These are phyloP conservation scores for Thunnus maccoyii DNA, from an alignment of 2,113 vertebrate genomes.

Conservation along the genomic window DNA sequence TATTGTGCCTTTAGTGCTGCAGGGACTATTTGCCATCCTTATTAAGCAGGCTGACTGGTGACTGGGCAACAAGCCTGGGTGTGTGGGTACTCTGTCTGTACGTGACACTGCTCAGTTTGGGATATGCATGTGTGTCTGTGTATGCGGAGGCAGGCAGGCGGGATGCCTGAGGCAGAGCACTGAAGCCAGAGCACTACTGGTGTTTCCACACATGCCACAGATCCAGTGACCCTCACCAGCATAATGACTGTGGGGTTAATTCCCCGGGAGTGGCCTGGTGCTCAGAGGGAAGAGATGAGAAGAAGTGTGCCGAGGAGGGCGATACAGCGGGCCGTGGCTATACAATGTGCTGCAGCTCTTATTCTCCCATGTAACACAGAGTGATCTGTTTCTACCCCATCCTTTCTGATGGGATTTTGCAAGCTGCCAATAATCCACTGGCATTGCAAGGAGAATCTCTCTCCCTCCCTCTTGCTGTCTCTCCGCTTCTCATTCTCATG, in stretches of 20 bases:
- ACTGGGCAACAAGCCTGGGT: conserved; percentile 62
- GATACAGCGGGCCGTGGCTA: conserved; percentile 20
- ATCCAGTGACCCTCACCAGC: conserved; percentile 76
- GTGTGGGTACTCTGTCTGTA: conserved; percentile 48
- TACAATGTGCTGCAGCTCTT: conserved; percentile 52
- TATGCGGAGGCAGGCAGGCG: conserved; percentile 20
- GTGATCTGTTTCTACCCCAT: conserved; percentile 68
- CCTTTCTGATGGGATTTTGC: conserved; percentile 77
- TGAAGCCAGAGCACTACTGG: conserved; percentile 62
- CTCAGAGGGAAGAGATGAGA: conserved; percentile 56
- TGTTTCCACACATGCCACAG: conserved; percentile 81
- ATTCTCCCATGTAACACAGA: conserved; percentile 56
- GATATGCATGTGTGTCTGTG: conserved; percentile 37
- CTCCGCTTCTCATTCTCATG: conserved; percentile 56
- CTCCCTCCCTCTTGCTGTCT: conserved; percentile 13
- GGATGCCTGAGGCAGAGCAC: conserved; percentile 61
- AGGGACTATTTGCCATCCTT: conserved; percentile 75
- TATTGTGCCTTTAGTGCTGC: conserved; percentile 68
- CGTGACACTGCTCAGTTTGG: conserved; percentile 50
- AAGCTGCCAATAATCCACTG: conserved; percentile 79
- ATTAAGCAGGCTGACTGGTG: conserved; percentile 75
- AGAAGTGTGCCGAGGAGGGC: conserved; percentile 35
- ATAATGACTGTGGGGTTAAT: conserved; percentile 81
- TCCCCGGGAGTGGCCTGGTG: conserved; percentile 64
- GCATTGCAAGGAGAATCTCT: conserved; percentile 50